These are phyloP conservation scores for Isurus oxyrinchus DNA, from an alignment of 2,113 vertebrate genomes.

Conservation along the genomic window DNA sequence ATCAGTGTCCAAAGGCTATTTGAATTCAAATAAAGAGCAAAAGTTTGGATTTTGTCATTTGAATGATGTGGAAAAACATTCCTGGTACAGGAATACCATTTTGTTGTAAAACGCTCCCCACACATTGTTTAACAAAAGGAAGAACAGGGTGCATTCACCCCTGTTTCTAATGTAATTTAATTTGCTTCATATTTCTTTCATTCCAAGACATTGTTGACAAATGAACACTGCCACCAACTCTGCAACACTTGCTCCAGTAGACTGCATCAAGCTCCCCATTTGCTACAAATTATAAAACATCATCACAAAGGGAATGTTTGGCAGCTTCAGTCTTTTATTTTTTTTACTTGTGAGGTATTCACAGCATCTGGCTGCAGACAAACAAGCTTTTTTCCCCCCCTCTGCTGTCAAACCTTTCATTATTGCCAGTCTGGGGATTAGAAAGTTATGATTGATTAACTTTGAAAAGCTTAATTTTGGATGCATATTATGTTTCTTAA, in stretches of 20 bases:
- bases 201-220: too few species aligned
- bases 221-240: too few species aligned
- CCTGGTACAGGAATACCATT: neutral
- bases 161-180: too few species aligned
- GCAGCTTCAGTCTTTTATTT: neutral
- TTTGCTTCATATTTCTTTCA: too few species aligned
- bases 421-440: neutral
- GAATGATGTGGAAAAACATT: neutral
- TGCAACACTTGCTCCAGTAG: neutral
- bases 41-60: neutral
- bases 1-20: too few species aligned
- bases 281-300: neutral
- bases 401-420: neutral
- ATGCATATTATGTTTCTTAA: neutral
- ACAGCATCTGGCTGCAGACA: neutral
- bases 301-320: neutral
- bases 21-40: too few species aligned
- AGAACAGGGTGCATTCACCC: too few species aligned
- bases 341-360: neutral
- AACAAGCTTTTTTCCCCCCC: neutral
- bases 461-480: neutral
- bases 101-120: neutral
- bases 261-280: neutral
- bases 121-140: neutral
- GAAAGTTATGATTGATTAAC: neutral